Evolutionary conservation across 2,113 vertebrate species (phyloP), one percentile per base, ranked within the genome.

Genomic region (Phocoena sinus): DNA sequence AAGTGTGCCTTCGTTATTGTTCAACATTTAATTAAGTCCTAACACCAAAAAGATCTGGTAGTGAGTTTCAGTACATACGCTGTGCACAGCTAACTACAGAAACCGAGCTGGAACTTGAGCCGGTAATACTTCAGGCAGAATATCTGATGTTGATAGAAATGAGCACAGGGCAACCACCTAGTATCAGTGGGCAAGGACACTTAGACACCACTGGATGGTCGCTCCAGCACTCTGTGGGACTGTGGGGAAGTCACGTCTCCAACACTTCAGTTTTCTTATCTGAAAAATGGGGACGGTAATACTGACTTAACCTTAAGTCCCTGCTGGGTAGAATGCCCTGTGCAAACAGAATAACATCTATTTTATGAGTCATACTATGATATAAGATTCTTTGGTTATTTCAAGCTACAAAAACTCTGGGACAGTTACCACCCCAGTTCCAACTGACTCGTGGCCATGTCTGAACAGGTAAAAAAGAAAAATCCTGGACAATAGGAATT

Each of bases 21-120:
- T 97, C 68, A 88, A 97, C 91, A 94, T 84, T 63, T 84, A 98
- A 98, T 95, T 97, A 98, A 98, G 98, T 56, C 50, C 89, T 88
- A 98, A 98, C 97, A 98, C 36, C 5, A 47, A 50, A 96, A 95
- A 89, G 80, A 73, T 88, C 93, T 67, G 87, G 84, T 92, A 41
- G 80, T 84, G 90, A 89, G 31, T 91, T 86, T 83, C 47, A 56
- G 82, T 67, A 56, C 28, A 70, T 36, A 21, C 20, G 2, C 28
- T 44, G 11, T 7, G 18, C 26, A 47, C 11, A 20, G 23, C 33
- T 25, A 62, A 63, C 60, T 12, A 62, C 41, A 89, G 47, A 26
- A 36, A 50, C 11, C 63, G 6, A 6, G 28, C 31, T 81, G 36
- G 20, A 53, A 53, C 65, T 41, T 8, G 41, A 65, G 86, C 47